A percentile compares a stretch with the other conserved stretches of the same genome.
phyloP scores from a whole-genome alignment of 2,888 invertebrate genomes.

The Erebia aethiops region DNA sequence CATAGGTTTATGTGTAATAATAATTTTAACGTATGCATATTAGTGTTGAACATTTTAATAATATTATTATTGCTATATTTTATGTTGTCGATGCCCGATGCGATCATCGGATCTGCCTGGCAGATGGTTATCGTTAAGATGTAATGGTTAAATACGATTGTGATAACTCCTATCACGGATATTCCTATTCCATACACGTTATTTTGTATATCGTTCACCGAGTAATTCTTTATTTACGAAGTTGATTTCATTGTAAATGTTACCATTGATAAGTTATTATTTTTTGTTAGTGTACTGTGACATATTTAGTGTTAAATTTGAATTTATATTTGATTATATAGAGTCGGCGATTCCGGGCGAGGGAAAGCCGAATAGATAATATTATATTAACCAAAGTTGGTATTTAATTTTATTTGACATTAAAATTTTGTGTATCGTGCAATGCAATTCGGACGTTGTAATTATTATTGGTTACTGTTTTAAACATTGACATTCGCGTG shows the following conservation, averaged over 20 bases:
- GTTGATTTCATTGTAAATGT: slow-evolving; percentile 78
- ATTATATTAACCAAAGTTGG: slow-evolving; percentile 63
- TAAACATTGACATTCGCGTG: slow-evolving; percentile 43
- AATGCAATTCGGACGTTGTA: slow-evolving; percentile 34
- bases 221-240: slow-evolving; percentile 60
- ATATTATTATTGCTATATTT: slow-evolving; percentile 38
- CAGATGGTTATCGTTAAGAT: slow-evolving; percentile 36
- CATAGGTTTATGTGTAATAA: slow-evolving; percentile 61
- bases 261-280: slow-evolving; percentile 79
- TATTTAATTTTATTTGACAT: slow-evolving; percentile 45
- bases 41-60: slow-evolving; percentile 60
- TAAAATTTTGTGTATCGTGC: slow-evolving; percentile 40
- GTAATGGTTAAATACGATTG: slow-evolving; percentile 57
- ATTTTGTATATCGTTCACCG: slow-evolving; percentile 71
- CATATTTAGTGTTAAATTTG: slow-evolving; percentile 38
- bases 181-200: slow-evolving; percentile 77
- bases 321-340: slow-evolving; percentile 28
- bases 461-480: slow-evolving; percentile 23
- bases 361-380: slow-evolving; percentile 45
- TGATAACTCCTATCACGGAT: slow-evolving; percentile 77
- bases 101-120: slow-evolving; percentile 47
- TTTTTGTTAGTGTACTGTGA: slow-evolving; percentile 57
- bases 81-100: slow-evolving; percentile 38
- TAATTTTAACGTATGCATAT: slow-evolving; percentile 59
- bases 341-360: slow-evolving; percentile 33